These are phyloP conservation scores for Zosterops borbonicus DNA, from an alignment of 2,113 vertebrate genomes.

Conservation along the genomic window DNA sequence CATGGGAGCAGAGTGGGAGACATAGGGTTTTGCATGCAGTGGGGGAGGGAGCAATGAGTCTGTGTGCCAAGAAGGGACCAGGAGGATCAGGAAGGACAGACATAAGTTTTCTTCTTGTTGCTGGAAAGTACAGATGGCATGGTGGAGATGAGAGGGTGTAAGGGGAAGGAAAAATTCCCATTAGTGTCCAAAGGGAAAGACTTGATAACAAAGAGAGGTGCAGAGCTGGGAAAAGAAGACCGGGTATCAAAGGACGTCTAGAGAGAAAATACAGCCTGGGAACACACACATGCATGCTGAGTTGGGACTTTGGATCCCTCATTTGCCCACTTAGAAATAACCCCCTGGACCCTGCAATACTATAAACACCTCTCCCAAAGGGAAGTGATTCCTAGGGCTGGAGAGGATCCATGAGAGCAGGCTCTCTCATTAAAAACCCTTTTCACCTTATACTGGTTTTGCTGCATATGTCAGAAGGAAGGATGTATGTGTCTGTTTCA, in stretches of 20 bases:
- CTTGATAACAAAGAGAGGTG: background rate
- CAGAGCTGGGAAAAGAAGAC: background rate
- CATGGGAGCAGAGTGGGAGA: background rate
- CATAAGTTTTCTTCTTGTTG: background rate
- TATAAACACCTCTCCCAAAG: background rate
- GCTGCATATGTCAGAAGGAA: background rate
- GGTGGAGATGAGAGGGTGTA: background rate
- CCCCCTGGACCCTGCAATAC: background rate
- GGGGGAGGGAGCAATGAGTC: rapidly evolving
- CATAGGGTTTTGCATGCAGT: rapidly evolving
- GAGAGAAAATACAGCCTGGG: background rate
- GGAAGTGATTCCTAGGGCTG: background rate
- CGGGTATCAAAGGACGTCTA: background rate
- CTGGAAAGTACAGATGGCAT: background rate
- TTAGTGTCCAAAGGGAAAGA: background rate
- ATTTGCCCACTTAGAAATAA: background rate
- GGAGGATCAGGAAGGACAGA: background rate
- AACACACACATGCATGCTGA: background rate
- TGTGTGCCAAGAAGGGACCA: background rate
- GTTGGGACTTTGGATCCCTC: background rate
- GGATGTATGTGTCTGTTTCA: background rate
- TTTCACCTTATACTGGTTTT: background rate
- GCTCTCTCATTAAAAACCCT: background rate
- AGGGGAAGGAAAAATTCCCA: background rate
- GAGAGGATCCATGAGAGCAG: background rate